phyloP scores from a whole-genome alignment of 2,888 invertebrate species.

The Limnephilus marmoratus region DNA sequence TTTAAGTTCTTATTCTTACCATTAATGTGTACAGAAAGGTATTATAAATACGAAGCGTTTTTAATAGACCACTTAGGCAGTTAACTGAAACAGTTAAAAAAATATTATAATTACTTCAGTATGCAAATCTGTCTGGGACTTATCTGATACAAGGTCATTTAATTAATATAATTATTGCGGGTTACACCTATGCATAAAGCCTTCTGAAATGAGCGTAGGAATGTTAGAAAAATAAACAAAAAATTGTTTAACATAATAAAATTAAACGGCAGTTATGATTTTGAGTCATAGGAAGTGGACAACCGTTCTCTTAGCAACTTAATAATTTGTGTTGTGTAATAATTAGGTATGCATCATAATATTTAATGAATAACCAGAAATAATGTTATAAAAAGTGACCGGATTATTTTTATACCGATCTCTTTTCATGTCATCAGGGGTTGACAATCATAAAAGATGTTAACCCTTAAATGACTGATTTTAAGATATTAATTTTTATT shows the following conservation, averaged over 20 bases:
- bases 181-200: neutral
- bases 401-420: neutral
- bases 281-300: neutral
- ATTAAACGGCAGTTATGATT: neutral
- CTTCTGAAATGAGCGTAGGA: neutral
- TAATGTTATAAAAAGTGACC: neutral
- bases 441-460: neutral
- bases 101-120: neutral
- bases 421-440: neutral
- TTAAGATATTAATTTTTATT: too few species aligned
- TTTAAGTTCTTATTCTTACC: too few species aligned
- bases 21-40: neutral
- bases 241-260: neutral
- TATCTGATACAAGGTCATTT: neutral
- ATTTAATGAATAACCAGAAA: neutral
- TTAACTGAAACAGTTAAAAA: neutral
- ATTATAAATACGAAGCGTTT: neutral
- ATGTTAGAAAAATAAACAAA: neutral
- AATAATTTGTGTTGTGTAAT: neutral
- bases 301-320: neutral
- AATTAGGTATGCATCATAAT: neutral
- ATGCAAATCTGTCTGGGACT: neutral
- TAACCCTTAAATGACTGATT: too few species aligned
- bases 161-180: neutral
- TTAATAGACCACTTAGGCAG: neutral